A percentile compares a stretch with the other conserved stretches of the same genome.
These are phyloP conservation scores for Drosophila borborema DNA, from an alignment of 2,888 invertebrate genomes.

Conservation along the genomic window DNA sequence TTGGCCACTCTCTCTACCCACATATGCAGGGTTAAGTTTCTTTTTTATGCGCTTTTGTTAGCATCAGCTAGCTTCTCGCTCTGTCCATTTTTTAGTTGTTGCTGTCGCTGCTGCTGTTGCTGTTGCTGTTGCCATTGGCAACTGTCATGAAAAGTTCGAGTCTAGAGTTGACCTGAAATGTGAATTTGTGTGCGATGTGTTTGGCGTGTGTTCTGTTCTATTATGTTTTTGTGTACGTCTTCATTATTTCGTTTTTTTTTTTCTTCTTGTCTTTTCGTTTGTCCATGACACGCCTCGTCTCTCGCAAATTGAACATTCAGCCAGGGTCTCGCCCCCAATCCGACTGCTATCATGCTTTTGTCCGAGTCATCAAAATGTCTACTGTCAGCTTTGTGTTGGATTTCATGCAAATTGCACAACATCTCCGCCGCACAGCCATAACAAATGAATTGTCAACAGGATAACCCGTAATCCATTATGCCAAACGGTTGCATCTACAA, in stretches of 20 bases:
- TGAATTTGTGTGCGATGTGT: conserved; percentile 38
- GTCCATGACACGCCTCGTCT: conserved; percentile 13
- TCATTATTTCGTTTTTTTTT: conserved; percentile 39
- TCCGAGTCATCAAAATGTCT: conserved; percentile 40
- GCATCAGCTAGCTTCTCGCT: conserved; percentile 54
- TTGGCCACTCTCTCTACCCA: neutral
- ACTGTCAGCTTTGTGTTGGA: conserved; percentile 25
- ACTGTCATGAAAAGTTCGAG: conserved; percentile 76
- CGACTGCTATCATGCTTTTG: conserved; percentile 15
- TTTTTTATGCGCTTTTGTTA: conserved; percentile 72
- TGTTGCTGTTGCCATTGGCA: conserved; percentile 53
- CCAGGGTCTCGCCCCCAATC: conserved; percentile 31
- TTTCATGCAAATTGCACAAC: conserved; percentile 44
- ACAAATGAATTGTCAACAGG: conserved; percentile 24
- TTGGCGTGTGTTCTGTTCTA: conserved; percentile 10
- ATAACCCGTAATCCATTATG: conserved; percentile 25
- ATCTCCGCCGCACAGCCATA: conserved; percentile 11
- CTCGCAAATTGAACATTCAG: conserved; percentile 53
- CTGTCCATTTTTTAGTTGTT: conserved; percentile 43
- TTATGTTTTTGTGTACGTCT: conserved; percentile 22
- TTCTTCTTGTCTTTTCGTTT: neutral
- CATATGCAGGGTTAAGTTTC: conserved; percentile 66
- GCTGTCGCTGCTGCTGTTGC: conserved; percentile 39
- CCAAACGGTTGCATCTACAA: conserved; percentile 11
- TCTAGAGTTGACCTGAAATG: conserved; percentile 76